phyloP scores from a whole-genome alignment of 2,797 vertebrate species.

The Threskiornis aethiopicus region DNA sequence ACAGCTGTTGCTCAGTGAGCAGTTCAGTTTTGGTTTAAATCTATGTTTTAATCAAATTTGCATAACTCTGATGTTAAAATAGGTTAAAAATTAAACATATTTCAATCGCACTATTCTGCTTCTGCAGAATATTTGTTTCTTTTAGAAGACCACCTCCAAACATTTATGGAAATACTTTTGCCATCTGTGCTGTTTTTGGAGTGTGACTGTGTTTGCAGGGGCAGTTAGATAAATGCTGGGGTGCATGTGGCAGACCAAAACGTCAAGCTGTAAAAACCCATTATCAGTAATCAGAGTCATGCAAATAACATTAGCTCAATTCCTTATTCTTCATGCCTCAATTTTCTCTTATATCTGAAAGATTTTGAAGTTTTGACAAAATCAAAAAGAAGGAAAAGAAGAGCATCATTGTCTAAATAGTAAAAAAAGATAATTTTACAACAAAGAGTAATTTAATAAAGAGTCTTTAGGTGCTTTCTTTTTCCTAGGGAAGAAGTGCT shows the following conservation, averaged over 20 bases:
- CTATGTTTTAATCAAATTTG: conserved; percentile 64
- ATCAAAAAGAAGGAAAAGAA: not conserved
- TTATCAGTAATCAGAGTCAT: not conserved
- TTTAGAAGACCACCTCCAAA: not conserved
- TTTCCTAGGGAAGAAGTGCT: not conserved
- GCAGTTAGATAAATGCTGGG: not conserved
- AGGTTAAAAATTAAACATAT: conserved; percentile 46
- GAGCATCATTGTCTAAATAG: not conserved
- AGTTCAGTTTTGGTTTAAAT: conserved; percentile 59
- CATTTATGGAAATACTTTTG: not conserved
- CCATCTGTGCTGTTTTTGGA: not conserved
- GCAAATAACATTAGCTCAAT: not conserved
- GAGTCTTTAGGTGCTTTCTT: not conserved
- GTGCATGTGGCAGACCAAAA: not conserved
- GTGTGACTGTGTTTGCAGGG: not conserved
- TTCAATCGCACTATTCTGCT: not conserved
- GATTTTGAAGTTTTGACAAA: not conserved
- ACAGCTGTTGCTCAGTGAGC: not conserved
- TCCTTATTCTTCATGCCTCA: not conserved
- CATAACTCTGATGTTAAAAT: conserved; percentile 40
- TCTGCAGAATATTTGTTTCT: conserved; percentile 23
- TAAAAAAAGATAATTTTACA: not conserved
- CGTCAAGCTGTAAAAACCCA: not conserved
- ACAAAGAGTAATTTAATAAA: not conserved
- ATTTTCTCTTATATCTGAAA: not conserved